Evolutionary conservation across 2,888 invertebrate species (phyloP).

Genomic region (Nomada flava): DNA sequence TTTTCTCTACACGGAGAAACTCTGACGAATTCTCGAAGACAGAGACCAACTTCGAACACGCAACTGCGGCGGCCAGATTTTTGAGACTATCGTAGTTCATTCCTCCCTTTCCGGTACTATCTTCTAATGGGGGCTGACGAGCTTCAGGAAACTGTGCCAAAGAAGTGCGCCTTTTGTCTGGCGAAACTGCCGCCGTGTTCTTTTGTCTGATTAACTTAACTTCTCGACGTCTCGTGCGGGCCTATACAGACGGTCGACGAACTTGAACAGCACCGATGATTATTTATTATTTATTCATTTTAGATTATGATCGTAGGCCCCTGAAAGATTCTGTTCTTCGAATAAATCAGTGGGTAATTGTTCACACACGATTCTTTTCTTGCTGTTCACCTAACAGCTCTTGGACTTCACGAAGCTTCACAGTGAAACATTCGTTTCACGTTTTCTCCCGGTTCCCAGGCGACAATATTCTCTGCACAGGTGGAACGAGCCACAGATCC

Average conservation of each 20-base stretch:
- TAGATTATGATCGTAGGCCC: no score
- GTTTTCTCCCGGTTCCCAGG: background rate
- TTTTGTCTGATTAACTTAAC: background rate
- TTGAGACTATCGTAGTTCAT: conserved; percentile 12
- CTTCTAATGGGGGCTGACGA: background rate
- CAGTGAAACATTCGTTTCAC: background rate
- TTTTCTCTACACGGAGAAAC: background rate
- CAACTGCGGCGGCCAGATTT: background rate
- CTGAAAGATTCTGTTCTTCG: no score
- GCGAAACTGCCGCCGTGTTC: background rate
- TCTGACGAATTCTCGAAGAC: background rate
- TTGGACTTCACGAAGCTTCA: no score
- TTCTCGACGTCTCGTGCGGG: background rate
- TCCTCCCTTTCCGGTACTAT: conserved; percentile 16
- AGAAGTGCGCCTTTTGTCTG: background rate
- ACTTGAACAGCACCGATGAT: background rate
- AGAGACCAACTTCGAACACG: background rate
- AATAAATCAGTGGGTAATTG: no score
- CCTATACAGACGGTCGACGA: conserved; percentile 6
- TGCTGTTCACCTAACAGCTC: no score
- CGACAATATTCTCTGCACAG: background rate
- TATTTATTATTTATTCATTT: background rate
- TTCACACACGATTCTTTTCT: no score
- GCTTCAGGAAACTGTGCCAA: conserved; percentile 6
- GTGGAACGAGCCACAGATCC: background rate